Percentiles rank a stretch among this genome's conserved stretches.
These are phyloP conservation scores for Sternotherus odoratus DNA, from an alignment of 2,797 vertebrate genomes.

Conservation along the genomic window DNA sequence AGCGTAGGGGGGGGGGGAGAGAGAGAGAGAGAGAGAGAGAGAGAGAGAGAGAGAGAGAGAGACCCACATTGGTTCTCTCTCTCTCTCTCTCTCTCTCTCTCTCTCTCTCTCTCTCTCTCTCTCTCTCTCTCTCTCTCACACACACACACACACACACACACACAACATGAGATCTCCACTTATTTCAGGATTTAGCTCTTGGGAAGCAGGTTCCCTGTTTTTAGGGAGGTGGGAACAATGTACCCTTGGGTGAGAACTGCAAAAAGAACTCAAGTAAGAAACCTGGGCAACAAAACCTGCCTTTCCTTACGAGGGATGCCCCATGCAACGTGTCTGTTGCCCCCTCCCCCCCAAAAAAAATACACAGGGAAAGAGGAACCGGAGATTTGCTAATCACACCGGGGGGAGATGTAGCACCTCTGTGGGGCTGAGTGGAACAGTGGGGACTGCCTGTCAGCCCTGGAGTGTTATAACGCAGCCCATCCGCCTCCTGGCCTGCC, in stretches of 20 bases:
- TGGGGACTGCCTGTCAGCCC: not conserved
- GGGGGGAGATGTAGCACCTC: not conserved
- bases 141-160: no score
- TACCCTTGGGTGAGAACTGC: not conserved
- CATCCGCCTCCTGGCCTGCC: not conserved
- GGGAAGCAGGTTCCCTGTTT: not conserved
- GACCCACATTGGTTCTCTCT: no score
- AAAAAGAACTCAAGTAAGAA: not conserved
- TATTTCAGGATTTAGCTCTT: not conserved
- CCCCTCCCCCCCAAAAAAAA: not conserved
- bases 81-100: no score
- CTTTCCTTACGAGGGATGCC: not conserved
- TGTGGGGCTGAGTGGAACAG: not conserved
- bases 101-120: not conserved
- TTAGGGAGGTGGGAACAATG: not conserved
- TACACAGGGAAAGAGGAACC: not conserved
- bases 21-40: no score
- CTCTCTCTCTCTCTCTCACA: not conserved
- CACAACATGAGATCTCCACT: not conserved
- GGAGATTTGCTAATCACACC: not conserved
- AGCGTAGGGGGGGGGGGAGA: no score
- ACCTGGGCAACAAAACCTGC: fast-evolving
- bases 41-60: no score
- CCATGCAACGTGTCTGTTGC: not conserved
- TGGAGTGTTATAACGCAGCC: not conserved